A percentile compares a stretch with the other conserved stretches of the same genome.
These are phyloP conservation scores for Eulacestoma nigropectus DNA, from an alignment of 2,113 vertebrate species.

Conservation along the genomic window DNA sequence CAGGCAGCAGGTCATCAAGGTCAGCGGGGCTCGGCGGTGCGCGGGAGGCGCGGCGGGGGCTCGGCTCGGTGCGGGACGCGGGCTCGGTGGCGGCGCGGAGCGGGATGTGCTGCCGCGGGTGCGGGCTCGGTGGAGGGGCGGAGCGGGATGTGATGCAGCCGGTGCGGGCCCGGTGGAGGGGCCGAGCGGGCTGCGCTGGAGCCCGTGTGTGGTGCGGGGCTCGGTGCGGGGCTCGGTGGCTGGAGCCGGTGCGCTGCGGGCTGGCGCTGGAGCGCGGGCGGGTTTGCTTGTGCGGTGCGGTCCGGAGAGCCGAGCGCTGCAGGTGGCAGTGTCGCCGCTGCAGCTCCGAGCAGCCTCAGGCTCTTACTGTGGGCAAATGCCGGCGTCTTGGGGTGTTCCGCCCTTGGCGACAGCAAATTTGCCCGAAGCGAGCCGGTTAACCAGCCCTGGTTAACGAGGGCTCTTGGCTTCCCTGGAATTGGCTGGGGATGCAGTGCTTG, in stretches of 20 bases:
- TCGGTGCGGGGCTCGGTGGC: not conserved
- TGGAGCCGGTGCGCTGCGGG: not conserved
- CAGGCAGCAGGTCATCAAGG: no score
- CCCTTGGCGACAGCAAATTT: rapidly evolving
- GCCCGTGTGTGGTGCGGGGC: not conserved
- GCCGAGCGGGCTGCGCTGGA: not conserved
- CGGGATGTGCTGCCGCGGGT: not conserved
- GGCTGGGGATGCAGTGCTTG: not conserved
- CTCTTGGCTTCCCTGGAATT: rapidly evolving
- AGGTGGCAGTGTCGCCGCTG: rapidly evolving
- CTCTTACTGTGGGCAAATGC: rapidly evolving
- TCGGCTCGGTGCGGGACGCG: not conserved
- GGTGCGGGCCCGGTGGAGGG: not conserved
- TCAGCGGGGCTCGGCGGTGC: no score
- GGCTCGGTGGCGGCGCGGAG: not conserved
- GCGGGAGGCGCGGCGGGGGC: no score
- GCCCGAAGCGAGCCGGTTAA: not conserved
- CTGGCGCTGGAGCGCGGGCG: not conserved
- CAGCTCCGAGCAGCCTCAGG: not conserved
- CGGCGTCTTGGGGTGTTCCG: rapidly evolving
- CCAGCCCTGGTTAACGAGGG: rapidly evolving
- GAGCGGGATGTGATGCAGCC: not conserved
- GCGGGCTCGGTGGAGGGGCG: not conserved
- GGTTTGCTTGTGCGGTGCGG: rapidly evolving
- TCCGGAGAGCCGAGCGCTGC: rapidly evolving